A percentile compares a stretch with the other conserved stretches of the same genome.
phyloP scores from a whole-genome alignment of 1,140 invertebrate genomes.

The Pristionchus pacificus region DNA sequence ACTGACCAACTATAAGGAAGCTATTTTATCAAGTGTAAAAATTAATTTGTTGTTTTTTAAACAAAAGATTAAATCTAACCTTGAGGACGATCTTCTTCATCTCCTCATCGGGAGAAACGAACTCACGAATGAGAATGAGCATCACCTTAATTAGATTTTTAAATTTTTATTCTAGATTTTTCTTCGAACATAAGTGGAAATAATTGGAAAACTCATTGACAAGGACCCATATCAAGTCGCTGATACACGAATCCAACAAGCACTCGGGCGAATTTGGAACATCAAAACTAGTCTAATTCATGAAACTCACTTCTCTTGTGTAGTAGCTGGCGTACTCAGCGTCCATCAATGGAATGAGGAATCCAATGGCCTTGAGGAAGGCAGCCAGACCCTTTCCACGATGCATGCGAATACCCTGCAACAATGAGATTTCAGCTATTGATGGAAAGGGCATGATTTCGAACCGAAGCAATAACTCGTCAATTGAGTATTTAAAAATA shows the following conservation, averaged over 20 bases:
- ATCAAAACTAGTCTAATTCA: no score
- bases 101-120: conserved; percentile 98
- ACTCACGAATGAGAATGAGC: conserved; percentile 97
- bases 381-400: conserved; percentile 96
- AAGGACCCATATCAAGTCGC: no score
- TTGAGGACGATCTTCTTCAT: conserved; percentile 99
- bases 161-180: no score
- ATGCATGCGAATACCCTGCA: conserved; percentile 81
- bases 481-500: no score
- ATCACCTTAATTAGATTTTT: conserved; percentile 63
- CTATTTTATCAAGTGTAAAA: no score
- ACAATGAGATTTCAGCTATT: no score
- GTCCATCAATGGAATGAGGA: conserved; percentile 98
- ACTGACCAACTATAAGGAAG: no score
- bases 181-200: no score
- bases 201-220: no score
- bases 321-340: conserved; percentile 99
- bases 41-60: no score
- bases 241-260: no score
- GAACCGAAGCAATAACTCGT: not conserved
- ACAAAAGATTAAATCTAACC: conserved; percentile 60
- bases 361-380: conserved; percentile 97
- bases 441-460: conserved; percentile 10
- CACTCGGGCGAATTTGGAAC: no score
- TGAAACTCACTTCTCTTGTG: conserved; percentile 86